Conservation (phyloP, 2,888 invertebrate genomes). For the Hypomecis punctinalis region DNA sequence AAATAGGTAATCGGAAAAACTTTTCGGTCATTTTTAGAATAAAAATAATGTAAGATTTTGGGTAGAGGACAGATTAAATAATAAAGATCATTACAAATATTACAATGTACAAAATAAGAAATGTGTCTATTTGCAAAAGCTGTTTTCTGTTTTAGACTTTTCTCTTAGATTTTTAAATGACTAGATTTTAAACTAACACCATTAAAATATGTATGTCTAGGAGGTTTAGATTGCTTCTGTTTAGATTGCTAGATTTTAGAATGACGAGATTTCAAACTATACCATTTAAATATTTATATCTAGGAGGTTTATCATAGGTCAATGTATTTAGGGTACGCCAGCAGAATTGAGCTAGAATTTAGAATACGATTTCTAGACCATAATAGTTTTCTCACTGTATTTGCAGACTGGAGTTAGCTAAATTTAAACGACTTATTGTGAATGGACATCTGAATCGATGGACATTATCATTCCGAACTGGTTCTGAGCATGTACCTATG, state of each 20-base stretch:
- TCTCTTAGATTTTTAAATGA: background rate
- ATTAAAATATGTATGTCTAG: background rate
- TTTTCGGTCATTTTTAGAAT: no score
- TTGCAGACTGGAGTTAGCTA: constrained; percentile 10
- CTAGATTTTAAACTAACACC: background rate
- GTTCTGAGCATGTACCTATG: constrained; percentile 11
- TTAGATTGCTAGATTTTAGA: background rate
- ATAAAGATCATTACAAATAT: no score
- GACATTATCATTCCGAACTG: constrained; percentile 27
- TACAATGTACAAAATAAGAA: no score
- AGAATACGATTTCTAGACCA: background rate
- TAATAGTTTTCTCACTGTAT: constrained; percentile 3
- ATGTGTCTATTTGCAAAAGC: no score
- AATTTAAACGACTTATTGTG: constrained; percentile 12
- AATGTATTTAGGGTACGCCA: background rate
- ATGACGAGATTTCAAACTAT: background rate
- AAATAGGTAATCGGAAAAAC: no score
- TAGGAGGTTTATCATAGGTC: no score
- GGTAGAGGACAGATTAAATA: no score
- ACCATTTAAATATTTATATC: background rate
- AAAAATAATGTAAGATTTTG: no score
- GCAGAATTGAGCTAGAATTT: background rate
- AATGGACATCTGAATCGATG: constrained; percentile 19
- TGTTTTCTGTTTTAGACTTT: no score
- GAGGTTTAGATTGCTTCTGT: no score